phyloP scores from a whole-genome alignment of 2,113 vertebrate genomes.

The Anhinga rufa region DNA sequence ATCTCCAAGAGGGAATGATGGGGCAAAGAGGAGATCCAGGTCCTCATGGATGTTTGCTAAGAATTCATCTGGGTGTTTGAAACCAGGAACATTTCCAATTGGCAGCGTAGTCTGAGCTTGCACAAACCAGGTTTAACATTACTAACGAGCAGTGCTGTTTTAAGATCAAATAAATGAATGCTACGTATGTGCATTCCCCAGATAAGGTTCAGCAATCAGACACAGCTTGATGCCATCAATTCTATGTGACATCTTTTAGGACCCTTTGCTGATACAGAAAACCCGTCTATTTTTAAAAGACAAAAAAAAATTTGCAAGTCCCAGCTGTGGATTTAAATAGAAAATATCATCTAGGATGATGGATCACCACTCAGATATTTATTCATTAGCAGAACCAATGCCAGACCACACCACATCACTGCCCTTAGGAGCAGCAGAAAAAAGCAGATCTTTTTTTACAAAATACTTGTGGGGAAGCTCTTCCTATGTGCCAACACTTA shows the following conservation, averaged over 20 bases:
- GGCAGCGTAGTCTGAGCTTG: not conserved
- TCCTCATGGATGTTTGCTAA: not conserved
- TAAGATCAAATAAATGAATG: not conserved
- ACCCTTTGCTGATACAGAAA: not conserved
- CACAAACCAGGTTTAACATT: not conserved
- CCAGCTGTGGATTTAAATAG: not conserved
- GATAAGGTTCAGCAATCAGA: not conserved
- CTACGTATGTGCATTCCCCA: not conserved
- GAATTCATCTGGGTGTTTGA: not conserved
- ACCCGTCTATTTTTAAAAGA: not conserved
- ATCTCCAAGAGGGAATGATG: not conserved
- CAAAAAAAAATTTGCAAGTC: not conserved
- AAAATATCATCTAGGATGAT: not conserved
- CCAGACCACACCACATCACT: not conserved
- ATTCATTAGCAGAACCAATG: not conserved
- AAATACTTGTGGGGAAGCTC: not conserved
- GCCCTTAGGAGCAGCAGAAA: not conserved
- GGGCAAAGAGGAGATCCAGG: not conserved
- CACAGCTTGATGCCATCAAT: not conserved
- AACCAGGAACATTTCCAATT: not conserved
- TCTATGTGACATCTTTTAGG: not conserved
- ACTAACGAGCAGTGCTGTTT: not conserved
- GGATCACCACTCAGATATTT: not conserved
- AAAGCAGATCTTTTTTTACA: not conserved
- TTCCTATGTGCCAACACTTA: not conserved